These are phyloP conservation scores for Strigamia crassipes DNA, from an alignment of 2,888 invertebrate genomes.

Conservation along the genomic window DNA sequence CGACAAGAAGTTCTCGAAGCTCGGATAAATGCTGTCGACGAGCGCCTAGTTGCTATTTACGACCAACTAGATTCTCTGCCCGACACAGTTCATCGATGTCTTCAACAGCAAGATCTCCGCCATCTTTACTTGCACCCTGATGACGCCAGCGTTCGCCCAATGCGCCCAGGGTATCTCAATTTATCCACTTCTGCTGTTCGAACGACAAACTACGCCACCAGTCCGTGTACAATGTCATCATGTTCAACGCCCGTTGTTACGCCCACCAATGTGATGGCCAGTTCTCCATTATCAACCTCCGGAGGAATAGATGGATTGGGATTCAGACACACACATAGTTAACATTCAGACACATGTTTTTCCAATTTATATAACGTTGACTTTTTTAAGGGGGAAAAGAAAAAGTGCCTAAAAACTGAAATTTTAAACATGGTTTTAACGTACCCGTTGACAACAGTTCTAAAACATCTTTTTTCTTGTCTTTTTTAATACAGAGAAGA, in stretches of 20 bases:
- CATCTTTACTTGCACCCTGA: constrained; percentile 87
- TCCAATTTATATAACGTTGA: too few species aligned
- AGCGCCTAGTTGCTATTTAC: constrained; percentile 83
- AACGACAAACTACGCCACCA: background rate
- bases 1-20: constrained; percentile 93
- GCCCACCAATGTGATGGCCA: constrained; percentile 15
- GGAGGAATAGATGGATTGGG: background rate
- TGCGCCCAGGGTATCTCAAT: background rate
- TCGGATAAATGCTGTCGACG: constrained; percentile 88
- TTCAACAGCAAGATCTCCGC: constrained; percentile 73
- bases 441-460: too few species aligned
- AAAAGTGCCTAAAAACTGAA: too few species aligned
- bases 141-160: constrained; percentile 45
- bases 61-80: constrained; percentile 84
- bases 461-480: too few species aligned
- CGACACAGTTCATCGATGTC: constrained; percentile 67
- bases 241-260: background rate
- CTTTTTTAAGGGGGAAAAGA: too few species aligned
- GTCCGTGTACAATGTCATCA: background rate
- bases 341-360: background rate
- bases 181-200: background rate
- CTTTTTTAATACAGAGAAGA: too few species aligned
- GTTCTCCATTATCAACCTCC: background rate
- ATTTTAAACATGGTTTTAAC: too few species aligned
- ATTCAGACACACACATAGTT: background rate